Base-by-base conservation (phyloP, 2,797 vertebrate genomes). In the Bufotes viridis region DNA sequence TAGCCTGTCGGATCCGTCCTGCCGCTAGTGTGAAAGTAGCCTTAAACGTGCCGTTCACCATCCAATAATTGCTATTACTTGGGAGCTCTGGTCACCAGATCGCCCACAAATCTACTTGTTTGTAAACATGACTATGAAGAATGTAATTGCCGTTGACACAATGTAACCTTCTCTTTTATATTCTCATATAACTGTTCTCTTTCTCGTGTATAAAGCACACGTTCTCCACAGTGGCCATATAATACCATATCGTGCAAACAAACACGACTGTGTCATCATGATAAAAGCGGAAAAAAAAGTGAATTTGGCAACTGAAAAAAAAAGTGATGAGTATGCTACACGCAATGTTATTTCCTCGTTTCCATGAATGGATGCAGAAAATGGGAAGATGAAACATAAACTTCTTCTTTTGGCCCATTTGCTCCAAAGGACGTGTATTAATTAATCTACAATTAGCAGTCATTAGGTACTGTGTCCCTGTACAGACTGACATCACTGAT, bases 251-350 rank as follows among this genome's bases (percentile, higher is more conserved):
- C n/a, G 18, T 29, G 75, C 49, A 57, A 86, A 86, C 75, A 82
- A 75, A 87, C 57, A 87, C n/a, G 42, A 60, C 55, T 58, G 22
- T 75, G 67, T 63, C 15, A 61, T 63, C 15, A 61, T 61, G 57
- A 75, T 55, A 29, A 57, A 86, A 69, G 75, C 14, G 26, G 26
- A 49, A 26, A 80, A 26, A 80, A 80, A 82, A 82, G 67, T 13
- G 7, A 57, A 75, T 29, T 61, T 51, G 58, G 79, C 69, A 18
- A 24, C 17, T 17, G 8, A 63, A 55, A 49, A 24, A 42, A 42
- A 82, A 75, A 75, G 15, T 53, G 86, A 82, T 82, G 79, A 82
- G 49, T 29, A 17, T 10, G 69, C 55, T 53, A 24, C 69, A 82
- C 14, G 5, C 42, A 67, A 26, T 17, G 24, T 14, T 20, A 78